Base-by-base conservation (phyloP, 2,797 vertebrate species). In the Melanotaenia trifasciata region DNA sequence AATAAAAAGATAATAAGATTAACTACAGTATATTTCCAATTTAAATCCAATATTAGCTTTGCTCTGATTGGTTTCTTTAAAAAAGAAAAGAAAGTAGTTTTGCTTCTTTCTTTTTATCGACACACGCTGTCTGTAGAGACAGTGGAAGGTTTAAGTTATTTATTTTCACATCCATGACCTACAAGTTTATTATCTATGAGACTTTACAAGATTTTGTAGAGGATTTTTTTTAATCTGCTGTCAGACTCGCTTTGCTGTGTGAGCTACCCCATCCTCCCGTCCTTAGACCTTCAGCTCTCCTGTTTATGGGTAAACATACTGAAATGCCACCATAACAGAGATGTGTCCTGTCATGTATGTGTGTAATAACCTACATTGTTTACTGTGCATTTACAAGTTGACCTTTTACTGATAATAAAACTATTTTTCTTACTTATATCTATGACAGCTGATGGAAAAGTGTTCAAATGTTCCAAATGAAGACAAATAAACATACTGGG, bases 221-320 rank as follows among this genome's bases (percentile, higher is more conserved):
- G 26, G 16, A 8, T 22, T 20, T 13, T 24, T 54, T 28, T 33
- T 57, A 24, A 58, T 30, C 32, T 36, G 14, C 32, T 59, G 36
- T 53, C 24, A 35, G 32, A 60, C 62, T 62, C 36, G 47, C 53
- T 47, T 35, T 53, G 35, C 38, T 54, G 3, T 28, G 47, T 76
- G 4, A 78, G 32, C 67, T 35, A 53, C 85, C 58, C 64, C 74
- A 66, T 67, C 65, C 20, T 47, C 64, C n/a, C 11, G n/a, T 51
- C 47, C 65, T 73, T 28, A 75, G 72, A 60, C 70, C 76, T 87
- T 83, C 60, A 62, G 58, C 53, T 68, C 60, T 56, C 30, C 66
- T 90, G 85, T 88, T 93, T 87, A 84, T 65, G 80, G 83, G 84
- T 64, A 91, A 91, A 92, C 85, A 90, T 43, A 5, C 20, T 67